phyloP scores from a whole-genome alignment of 2,113 vertebrate species.

The Etheostoma spectabile region DNA sequence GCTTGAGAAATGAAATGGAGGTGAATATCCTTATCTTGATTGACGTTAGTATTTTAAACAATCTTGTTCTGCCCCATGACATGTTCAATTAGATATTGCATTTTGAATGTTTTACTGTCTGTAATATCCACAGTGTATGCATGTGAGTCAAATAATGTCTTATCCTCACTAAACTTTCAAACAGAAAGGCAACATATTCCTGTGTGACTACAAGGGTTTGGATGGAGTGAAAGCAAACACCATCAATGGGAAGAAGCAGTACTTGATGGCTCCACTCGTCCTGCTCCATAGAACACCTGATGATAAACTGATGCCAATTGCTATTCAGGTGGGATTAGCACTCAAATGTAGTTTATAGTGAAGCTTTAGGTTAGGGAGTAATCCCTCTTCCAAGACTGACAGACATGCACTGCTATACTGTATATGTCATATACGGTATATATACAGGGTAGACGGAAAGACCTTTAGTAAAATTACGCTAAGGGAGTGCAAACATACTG shows the following conservation, averaged over 20 bases:
- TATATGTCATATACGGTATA: not conserved
- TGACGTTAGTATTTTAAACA: not conserved
- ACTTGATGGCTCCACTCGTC: slow-evolving; percentile 82
- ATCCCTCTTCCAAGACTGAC: not conserved
- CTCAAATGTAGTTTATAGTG: not conserved
- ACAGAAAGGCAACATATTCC: slow-evolving; percentile 86
- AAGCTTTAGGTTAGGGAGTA: not conserved
- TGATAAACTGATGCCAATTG: slow-evolving; percentile 81
- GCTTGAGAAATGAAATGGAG: slow-evolving; percentile 86
- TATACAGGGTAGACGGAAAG: not conserved
- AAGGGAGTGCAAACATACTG: not conserved
- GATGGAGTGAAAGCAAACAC: slow-evolving; percentile 72
- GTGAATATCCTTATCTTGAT: slow-evolving; percentile 62
- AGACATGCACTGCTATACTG: not conserved
- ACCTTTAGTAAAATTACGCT: not conserved
- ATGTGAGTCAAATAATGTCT: not conserved
- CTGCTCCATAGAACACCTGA: slow-evolving; percentile 76
- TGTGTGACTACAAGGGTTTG: slow-evolving; percentile 78
- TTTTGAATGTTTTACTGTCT: too few species aligned
- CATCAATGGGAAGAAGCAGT: slow-evolving; percentile 80
- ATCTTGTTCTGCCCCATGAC: not conserved
- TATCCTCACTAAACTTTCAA: not conserved
- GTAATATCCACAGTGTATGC: not conserved
- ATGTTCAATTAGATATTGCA: not conserved
- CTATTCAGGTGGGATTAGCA: slow-evolving; percentile 88